Evolutionary conservation across 1,140 invertebrate genomes (phyloP).

Genomic region (Notospermus geniculatus): DNA sequence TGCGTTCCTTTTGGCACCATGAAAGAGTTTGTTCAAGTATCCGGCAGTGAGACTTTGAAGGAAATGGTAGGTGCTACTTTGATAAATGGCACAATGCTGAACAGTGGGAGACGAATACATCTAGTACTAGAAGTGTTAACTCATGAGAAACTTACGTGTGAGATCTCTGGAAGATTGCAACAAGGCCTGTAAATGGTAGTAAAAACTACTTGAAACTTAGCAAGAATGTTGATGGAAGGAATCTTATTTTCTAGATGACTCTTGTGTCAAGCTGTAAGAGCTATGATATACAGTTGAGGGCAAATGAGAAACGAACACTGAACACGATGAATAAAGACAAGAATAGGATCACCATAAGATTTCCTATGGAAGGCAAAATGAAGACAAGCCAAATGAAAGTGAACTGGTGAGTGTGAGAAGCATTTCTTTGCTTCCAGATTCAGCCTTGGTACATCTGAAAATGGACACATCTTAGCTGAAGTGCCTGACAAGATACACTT

Average conservation of each 20-base stretch:
- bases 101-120: too few species aligned
- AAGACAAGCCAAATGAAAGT: slow-evolving; percentile 66
- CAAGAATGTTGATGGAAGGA: too few species aligned
- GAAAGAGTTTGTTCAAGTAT: slow-evolving; percentile 53
- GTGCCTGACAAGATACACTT: too few species aligned
- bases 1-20: slow-evolving; percentile 67
- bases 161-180: too few species aligned
- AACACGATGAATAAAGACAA: slow-evolving; percentile 66
- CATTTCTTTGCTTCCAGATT: background rate
- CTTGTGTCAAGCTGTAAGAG: slow-evolving; percentile 63
- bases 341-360: slow-evolving; percentile 60
- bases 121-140: too few species aligned
- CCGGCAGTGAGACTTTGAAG: slow-evolving; percentile 40
- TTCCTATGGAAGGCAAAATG: slow-evolving; percentile 65
- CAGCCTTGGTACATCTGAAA: background rate
- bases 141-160: too few species aligned
- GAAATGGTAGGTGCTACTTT: slow-evolving; percentile 49
- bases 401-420: slow-evolving; percentile 60
- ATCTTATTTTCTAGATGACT: slow-evolving; percentile 29
- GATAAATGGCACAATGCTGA: too few species aligned
- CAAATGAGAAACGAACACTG: slow-evolving; percentile 63
- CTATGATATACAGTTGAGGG: slow-evolving; percentile 63
- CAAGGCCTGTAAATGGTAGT: too few species aligned
- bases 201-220: too few species aligned
- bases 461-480: background rate